phyloP scores from a whole-genome alignment of 1,140 invertebrate species.

The Psilanteris sp. region DNA sequence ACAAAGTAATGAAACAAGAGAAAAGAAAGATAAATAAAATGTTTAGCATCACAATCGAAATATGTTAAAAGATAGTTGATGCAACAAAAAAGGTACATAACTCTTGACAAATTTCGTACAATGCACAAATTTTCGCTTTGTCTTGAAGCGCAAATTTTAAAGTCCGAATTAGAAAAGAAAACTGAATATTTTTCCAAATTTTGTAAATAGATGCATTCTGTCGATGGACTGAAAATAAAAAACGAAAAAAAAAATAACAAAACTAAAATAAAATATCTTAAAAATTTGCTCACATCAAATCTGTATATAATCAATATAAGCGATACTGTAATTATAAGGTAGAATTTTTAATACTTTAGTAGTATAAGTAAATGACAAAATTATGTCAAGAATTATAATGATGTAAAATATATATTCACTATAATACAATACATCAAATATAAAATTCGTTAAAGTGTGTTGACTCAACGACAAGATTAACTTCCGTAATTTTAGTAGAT shows the following conservation, averaged over 20 bases:
- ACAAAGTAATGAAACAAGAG: not conserved
- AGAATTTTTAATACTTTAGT: constrained; percentile 47
- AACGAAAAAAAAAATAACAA: too few species aligned
- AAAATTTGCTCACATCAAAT: constrained; percentile 45
- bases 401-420: constrained; percentile 20
- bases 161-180: constrained; percentile 26
- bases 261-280: constrained; percentile 59
- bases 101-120: constrained; percentile 6
- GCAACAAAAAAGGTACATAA: not conserved
- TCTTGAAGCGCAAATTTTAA: constrained; percentile 5
- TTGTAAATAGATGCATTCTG: constrained; percentile 37
- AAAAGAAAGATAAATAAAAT: not conserved
- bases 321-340: constrained; percentile 29
- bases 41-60: not conserved
- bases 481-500: constrained; percentile 44
- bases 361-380: constrained; percentile 60
- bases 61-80: not conserved
- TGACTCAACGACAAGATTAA: constrained; percentile 8
- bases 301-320: constrained; percentile 49
- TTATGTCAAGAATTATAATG: constrained; percentile 28
- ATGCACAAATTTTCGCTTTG: constrained; percentile 16
- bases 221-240: constrained; percentile 8
- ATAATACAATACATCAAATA: constrained; percentile 15
- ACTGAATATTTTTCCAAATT: constrained; percentile 49
- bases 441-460: constrained; percentile 8